Conservation (phyloP, 2,797 vertebrate species). For the Eulemur rubriventer region DNA sequence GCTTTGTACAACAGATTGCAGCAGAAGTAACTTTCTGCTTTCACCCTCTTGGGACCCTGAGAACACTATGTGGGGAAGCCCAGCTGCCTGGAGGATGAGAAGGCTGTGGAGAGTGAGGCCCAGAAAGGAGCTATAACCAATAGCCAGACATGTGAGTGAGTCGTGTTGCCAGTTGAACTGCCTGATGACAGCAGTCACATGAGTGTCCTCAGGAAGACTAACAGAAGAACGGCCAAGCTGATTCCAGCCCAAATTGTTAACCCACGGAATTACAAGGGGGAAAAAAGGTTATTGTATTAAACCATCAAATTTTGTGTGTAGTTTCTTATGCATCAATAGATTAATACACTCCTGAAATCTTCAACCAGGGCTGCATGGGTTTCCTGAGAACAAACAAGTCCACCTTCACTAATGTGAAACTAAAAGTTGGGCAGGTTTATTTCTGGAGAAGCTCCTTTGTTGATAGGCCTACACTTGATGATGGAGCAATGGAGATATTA, state of each 20-base stretch:
- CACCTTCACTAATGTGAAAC: neutral
- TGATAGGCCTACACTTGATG: neutral
- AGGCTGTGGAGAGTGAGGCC: neutral
- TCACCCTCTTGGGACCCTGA: neutral
- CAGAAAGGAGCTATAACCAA: neutral
- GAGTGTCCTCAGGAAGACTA: neutral
- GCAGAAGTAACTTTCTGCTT: no score
- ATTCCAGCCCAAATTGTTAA: neutral
- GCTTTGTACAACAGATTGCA: neutral
- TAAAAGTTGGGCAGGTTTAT: neutral
- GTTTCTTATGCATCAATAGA: neutral
- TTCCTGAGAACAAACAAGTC: neutral
- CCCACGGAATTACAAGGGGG: neutral
- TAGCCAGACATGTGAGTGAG: neutral
- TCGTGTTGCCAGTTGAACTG: fast-evolving
- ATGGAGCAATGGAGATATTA: neutral
- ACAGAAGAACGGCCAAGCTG: neutral
- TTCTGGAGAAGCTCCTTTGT: neutral
- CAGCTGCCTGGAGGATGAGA: neutral
- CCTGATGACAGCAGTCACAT: neutral
- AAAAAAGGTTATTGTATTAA: neutral
- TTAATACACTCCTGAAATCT: neutral
- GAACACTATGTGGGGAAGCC: neutral
- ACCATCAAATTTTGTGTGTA: neutral
- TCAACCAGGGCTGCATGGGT: neutral